Base-by-base conservation (phyloP, 2,113 vertebrate species). In the Asarcornis scutulata region DNA sequence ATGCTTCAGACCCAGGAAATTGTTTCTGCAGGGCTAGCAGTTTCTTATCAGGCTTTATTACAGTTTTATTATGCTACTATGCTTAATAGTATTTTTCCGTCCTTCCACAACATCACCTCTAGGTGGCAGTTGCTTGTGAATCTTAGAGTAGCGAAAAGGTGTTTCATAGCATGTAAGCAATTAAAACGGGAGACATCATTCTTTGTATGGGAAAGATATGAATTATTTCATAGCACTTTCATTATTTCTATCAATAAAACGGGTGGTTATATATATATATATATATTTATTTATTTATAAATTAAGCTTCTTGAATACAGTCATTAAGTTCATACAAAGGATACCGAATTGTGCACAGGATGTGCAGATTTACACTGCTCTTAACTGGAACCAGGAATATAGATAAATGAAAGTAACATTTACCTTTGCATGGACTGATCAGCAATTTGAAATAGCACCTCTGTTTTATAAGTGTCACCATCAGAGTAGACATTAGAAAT, bases 121-220 rank as follows among this genome's bases (percentile, higher is more conserved):
- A 92, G 76, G 53, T 88, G 88, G 66, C 83, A 93, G 85, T 38
- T 92, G 83, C 55, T 48, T 38, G 20, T 69, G 60, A 94, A 32
- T 2, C 23, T 73, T 55, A 58, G 15, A 38, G 36, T 71, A 29
- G 23, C 22, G 13, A 25, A 23, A 52, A 52, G 23, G 23, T 52
- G 50, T 25, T 52, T 25, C 23, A 25, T 26, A 13, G 23, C 50
- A 13, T 25, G 50, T 26, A 25, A 52, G 50, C 50, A 52, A 50
- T 52, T 77, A 66, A 93, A 79, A 74, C 1, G 11, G n/a, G 15
- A 91, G 36, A 6, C 46, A 46, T 50, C n/a, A 44, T 10, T 67
- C 48, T 13, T 68, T 69, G n/a, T 16, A n/a, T 36, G 7, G 31
- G 38, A 31, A 91, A 68, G 72, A 32, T 52, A 77, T 13, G n/a